Conservation (phyloP, 2,888 invertebrate genomes). For the Andrena trimmerana region DNA sequence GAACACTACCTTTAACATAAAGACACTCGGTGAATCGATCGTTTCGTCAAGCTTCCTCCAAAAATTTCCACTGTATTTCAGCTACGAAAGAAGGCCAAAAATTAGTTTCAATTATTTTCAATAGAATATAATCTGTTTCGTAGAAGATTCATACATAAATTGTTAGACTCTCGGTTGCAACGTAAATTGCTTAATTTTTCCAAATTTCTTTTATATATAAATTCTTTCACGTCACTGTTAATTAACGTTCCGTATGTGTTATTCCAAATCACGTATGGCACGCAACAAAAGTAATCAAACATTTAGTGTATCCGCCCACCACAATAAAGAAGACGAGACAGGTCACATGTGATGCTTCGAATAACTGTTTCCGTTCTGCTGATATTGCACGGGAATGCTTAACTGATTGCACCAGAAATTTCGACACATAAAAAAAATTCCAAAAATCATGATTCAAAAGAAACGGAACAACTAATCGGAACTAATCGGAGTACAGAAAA, state of each 20-base stretch:
- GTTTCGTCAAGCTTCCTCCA: neutral
- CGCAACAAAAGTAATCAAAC: neutral
- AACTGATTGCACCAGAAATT: neutral
- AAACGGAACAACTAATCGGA: too few relatives aligned
- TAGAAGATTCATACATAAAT: neutral
- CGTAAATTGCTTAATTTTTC: neutral
- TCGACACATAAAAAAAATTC: neutral
- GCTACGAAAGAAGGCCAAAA: too few relatives aligned
- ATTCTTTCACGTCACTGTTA: too few relatives aligned
- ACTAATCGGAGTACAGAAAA: too few relatives aligned
- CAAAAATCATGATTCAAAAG: neutral
- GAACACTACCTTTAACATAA: constrained; percentile 65
- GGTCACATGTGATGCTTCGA: neutral
- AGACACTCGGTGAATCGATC: neutral
- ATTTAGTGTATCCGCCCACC: neutral
- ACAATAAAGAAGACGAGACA: neutral
- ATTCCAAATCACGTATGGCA: neutral
- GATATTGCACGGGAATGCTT: neutral
- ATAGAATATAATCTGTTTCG: too few relatives aligned
- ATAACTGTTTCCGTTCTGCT: too few relatives aligned
- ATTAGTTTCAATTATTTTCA: too few relatives aligned
- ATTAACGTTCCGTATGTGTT: too few relatives aligned
- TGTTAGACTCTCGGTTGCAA: neutral
- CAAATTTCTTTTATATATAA: too few relatives aligned
- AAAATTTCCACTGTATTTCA: neutral